phyloP scores from a whole-genome alignment of 2,797 vertebrate genomes.

The Orestias chungarensis region DNA sequence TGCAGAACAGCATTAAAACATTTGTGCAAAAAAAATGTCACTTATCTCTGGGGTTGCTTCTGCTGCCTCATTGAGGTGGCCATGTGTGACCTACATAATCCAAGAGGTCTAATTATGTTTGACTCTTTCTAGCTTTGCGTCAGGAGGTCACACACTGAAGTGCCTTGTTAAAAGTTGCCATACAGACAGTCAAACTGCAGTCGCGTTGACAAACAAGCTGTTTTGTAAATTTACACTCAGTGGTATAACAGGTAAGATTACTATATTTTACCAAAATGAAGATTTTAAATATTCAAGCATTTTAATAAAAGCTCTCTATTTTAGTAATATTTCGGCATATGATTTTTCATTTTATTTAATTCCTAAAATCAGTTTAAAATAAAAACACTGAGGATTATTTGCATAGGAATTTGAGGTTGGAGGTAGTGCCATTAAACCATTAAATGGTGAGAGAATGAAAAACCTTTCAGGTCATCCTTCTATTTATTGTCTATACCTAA shows the following conservation, averaged over 20 bases:
- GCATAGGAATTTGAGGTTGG: too few relatives aligned
- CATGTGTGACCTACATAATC: slow-evolving; percentile 33
- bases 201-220: slow-evolving; percentile 6
- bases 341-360: slow-evolving; percentile 18
- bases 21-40: background rate
- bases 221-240: slow-evolving; percentile 2
- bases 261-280: background rate
- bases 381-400: too few relatives aligned
- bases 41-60: slow-evolving; percentile 18
- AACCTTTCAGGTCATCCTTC: too few relatives aligned
- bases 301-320: slow-evolving; percentile 20
- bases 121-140: slow-evolving; percentile 24
- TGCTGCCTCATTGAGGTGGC: slow-evolving; percentile 21
- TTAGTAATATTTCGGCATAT: slow-evolving; percentile 14
- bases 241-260: slow-evolving; percentile 1
- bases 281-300: slow-evolving; percentile 29
- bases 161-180: slow-evolving; percentile 43
- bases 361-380: slow-evolving; percentile 1
- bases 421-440: too few relatives aligned
- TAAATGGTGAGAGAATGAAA: too few relatives aligned
- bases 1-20: background rate
- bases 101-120: slow-evolving; percentile 44
- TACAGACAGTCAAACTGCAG: slow-evolving; percentile 36
- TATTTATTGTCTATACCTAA: too few relatives aligned
- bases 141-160: slow-evolving; percentile 36